A percentile compares a stretch with the other conserved stretches of the same genome.
phyloP scores from a whole-genome alignment of 2,888 invertebrate genomes.

The Drosophila yooni region DNA sequence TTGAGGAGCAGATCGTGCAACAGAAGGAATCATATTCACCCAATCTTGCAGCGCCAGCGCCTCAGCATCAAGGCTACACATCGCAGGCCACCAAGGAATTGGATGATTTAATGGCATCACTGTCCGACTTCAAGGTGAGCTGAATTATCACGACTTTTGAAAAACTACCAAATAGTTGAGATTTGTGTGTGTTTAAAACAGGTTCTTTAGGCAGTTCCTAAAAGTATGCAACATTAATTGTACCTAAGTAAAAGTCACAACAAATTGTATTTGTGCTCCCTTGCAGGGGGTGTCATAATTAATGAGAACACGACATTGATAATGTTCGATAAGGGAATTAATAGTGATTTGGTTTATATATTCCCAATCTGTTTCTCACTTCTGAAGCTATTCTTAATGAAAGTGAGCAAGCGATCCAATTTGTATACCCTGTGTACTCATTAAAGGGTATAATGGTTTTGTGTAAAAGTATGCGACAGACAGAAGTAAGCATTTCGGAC shows the following conservation, averaged over 20 bases:
- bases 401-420: background rate
- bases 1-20: constrained; percentile 83
- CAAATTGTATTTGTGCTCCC: background rate
- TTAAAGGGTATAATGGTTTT: background rate
- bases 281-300: too few relatives aligned
- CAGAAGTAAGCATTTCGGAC: background rate
- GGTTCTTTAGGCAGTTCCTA: background rate
- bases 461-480: background rate
- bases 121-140: constrained; percentile 96
- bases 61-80: constrained; percentile 84
- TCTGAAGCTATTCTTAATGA: background rate
- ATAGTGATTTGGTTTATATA: background rate
- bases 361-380: background rate
- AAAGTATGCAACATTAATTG: constrained; percentile 41
- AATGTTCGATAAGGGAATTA: background rate
- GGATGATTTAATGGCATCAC: constrained; percentile 97
- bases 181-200: background rate
- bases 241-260: background rate
- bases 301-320: too few relatives aligned
- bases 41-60: constrained; percentile 55
- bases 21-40: constrained; percentile 82
- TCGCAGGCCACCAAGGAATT: constrained; percentile 97
- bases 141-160: background rate
- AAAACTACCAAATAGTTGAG: background rate
- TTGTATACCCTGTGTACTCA: background rate